phyloP scores from a whole-genome alignment of 2,888 invertebrate genomes.

The Thereva unica region DNA sequence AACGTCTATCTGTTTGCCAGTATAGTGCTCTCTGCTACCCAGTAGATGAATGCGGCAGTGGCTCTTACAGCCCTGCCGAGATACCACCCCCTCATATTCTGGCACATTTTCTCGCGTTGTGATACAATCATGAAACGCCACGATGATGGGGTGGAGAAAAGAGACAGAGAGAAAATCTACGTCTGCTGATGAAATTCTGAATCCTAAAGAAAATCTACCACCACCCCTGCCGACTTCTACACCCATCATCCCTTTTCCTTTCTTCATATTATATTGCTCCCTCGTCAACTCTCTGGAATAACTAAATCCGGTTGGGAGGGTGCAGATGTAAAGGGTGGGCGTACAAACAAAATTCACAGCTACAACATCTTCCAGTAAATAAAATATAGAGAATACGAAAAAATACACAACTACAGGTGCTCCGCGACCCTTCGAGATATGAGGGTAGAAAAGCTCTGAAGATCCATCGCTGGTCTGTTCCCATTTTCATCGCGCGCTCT shows the following conservation, averaged over 20 bases:
- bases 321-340: no score
- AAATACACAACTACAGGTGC: conserved; percentile 23
- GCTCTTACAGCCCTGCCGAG: conserved; percentile 9
- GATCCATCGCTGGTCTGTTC: conserved; percentile 20
- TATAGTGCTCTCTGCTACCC: no score
- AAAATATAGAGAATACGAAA: not conserved
- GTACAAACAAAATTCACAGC: not conserved
- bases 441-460: conserved; percentile 27
- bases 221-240: conserved; percentile 4
- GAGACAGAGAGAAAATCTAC: conserved; percentile 35
- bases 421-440: conserved; percentile 11
- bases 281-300: no score
- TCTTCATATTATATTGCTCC: not conserved
- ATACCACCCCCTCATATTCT: not conserved
- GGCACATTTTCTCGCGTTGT: no score
- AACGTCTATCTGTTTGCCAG: no score
- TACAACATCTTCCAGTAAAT: not conserved
- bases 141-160: conserved; percentile 25
- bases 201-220: conserved; percentile 24
- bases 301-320: no score
- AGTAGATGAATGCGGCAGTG: conserved; percentile 19
- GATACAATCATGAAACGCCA: no score
- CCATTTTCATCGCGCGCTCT: conserved; percentile 8
- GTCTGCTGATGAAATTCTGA: conserved; percentile 22
- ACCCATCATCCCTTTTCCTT: not conserved